Conservation (phyloP, 1,140 invertebrate genomes). For the Papilio machaon region DNA sequence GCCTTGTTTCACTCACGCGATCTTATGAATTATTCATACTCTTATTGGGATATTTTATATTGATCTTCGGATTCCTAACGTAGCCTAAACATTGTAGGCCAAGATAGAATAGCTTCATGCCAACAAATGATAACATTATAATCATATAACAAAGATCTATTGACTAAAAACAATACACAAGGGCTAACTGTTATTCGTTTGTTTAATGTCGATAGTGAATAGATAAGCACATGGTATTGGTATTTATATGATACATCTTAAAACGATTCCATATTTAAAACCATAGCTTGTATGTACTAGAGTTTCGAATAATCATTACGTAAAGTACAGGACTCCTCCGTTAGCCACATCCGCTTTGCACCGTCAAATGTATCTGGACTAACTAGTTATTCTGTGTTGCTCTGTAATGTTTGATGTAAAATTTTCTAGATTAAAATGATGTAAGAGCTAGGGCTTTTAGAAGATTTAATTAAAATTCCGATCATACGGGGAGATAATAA, state of each 20-base stretch:
- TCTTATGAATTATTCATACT: slow-evolving; percentile 11
- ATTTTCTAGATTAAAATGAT: neutral
- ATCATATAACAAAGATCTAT: slow-evolving; percentile 7
- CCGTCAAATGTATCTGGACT: neutral
- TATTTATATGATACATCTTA: neutral
- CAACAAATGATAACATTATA: slow-evolving; percentile 19
- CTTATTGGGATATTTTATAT: neutral
- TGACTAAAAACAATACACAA: neutral
- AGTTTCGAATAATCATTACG: neutral
- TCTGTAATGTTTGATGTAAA: neutral
- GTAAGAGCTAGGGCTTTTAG: neutral
- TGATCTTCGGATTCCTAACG: slow-evolving; percentile 6
- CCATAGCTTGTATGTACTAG: neutral
- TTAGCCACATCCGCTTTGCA: neutral
- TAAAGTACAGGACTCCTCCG: neutral
- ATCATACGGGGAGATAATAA: neutral
- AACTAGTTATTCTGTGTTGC: neutral
- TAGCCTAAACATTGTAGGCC: neutral
- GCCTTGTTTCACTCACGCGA: slow-evolving; percentile 18
- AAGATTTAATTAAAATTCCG: neutral
- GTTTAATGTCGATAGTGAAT: neutral
- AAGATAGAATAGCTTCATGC: slow-evolving; percentile 7
- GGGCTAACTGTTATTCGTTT: neutral
- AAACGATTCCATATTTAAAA: neutral
- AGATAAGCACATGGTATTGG: neutral